phyloP scores from a whole-genome alignment of 2,888 invertebrate species.

The Boloria selene region DNA sequence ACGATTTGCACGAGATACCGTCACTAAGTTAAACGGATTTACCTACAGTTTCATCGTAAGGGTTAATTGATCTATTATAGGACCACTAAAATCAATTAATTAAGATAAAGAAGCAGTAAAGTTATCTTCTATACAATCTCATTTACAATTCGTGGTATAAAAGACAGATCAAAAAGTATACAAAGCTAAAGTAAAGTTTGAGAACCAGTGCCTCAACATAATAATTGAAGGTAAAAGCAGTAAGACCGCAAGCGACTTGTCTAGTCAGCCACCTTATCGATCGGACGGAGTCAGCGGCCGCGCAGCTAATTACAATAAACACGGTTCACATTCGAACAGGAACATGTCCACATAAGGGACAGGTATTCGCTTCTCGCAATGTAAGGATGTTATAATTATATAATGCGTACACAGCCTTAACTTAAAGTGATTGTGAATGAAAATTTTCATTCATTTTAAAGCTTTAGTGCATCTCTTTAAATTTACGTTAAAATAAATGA shows the following conservation, averaged over 20 bases:
- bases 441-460: not conserved
- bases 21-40: conserved; percentile 63
- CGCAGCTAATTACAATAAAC: conserved; percentile 75
- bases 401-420: conserved; percentile 51
- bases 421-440: not conserved
- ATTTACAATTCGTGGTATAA: not conserved
- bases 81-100: conserved; percentile 66
- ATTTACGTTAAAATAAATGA: no score
- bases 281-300: conserved; percentile 57
- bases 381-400: conserved; percentile 58
- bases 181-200: conserved; percentile 1
- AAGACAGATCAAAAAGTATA: not conserved
- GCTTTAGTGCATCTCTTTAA: no score
- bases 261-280: conserved; percentile 51
- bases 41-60: conserved; percentile 43
- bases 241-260: conserved; percentile 32
- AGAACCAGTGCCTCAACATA: conserved; percentile 25
- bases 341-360: conserved; percentile 52
- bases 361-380: conserved; percentile 53
- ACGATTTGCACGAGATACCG: conserved; percentile 72
- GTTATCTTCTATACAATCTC: conserved; percentile 31
- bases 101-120: conserved; percentile 49
- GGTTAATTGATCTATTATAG: conserved; percentile 72
- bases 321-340: conserved; percentile 69
- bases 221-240: conserved; percentile 33